These are phyloP conservation scores for Teleogryllus occipitalis DNA, from an alignment of 1,140 invertebrate genomes.

Conservation along the genomic window DNA sequence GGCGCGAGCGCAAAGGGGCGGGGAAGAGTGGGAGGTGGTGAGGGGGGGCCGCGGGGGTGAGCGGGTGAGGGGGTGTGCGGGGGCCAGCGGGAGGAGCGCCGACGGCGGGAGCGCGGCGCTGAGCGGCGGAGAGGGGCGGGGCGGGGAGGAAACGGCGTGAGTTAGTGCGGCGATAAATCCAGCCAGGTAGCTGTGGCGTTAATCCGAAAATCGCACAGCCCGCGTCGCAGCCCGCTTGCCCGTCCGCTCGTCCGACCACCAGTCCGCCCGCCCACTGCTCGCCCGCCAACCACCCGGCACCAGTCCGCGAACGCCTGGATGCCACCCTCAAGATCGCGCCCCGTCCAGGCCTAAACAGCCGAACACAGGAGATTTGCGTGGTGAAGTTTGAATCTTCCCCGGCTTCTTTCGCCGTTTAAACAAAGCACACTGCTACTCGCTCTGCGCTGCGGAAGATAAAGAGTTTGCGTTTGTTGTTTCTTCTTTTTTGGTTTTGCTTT, in stretches of 20 bases:
- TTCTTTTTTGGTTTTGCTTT: no score
- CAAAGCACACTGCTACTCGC: no score
- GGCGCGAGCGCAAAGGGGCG: neutral
- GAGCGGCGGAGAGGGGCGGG: neutral
- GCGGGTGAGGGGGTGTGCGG: neutral
- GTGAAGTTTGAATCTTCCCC: no score
- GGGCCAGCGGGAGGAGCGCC: no score
- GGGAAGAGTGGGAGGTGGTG: neutral
- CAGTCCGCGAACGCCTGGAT: no score
- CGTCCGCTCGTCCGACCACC: neutral
- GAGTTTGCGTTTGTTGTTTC: no score
- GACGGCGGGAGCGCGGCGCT: neutral
- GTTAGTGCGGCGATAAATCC: slow-evolving; percentile 3
- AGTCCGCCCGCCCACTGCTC: neutral
- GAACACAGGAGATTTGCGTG: no score
- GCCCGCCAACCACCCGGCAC: neutral
- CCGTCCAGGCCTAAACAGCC: no score
- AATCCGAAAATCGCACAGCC: neutral
- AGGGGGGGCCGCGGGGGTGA: no score
- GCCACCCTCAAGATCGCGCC: no score
- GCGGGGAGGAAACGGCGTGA: neutral
- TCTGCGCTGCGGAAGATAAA: no score
- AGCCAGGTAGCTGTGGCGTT: neutral
- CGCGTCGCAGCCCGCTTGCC: neutral
- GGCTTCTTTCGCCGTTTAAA: no score